phyloP scores from a whole-genome alignment of 2,113 vertebrate species.

The Donacobius atricapilla region DNA sequence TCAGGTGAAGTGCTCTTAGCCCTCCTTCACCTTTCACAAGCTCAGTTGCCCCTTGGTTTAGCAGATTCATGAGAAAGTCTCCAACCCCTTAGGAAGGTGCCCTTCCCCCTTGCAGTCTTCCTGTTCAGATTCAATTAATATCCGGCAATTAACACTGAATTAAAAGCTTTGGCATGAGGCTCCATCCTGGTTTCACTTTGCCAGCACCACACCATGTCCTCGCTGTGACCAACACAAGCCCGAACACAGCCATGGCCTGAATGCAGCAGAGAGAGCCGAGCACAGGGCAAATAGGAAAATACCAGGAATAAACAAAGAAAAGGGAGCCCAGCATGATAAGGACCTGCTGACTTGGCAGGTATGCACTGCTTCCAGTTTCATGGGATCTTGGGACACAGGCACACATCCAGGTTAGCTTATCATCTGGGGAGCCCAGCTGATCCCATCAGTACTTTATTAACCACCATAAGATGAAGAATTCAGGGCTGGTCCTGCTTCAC shows the following conservation, averaged over 20 bases:
- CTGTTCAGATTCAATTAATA: not conserved
- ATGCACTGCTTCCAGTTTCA: not conserved
- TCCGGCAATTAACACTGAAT: not conserved
- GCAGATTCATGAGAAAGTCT: not conserved
- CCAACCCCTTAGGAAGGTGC: accelerated
- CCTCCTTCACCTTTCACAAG: not conserved
- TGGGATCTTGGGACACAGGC: not conserved
- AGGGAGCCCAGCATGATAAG: not conserved
- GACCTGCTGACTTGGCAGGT: not conserved
- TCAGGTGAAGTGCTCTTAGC: not conserved
- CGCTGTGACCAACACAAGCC: not conserved
- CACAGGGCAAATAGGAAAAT: not conserved
- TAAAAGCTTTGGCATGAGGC: not conserved
- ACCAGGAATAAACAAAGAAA: not conserved
- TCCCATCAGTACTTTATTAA: not conserved
- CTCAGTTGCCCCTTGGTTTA: not conserved
- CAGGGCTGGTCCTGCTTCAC: not conserved
- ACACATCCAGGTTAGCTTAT: not conserved
- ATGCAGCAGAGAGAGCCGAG: accelerated
- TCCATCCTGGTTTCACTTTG: not conserved
- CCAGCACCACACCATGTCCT: not conserved
- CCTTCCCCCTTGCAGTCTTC: not conserved
- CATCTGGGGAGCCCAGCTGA: not conserved
- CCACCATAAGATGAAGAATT: not conserved
- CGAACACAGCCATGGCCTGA: not conserved